Conservation (phyloP, 2,888 invertebrate genomes). For the Prenolepis imparis region DNA sequence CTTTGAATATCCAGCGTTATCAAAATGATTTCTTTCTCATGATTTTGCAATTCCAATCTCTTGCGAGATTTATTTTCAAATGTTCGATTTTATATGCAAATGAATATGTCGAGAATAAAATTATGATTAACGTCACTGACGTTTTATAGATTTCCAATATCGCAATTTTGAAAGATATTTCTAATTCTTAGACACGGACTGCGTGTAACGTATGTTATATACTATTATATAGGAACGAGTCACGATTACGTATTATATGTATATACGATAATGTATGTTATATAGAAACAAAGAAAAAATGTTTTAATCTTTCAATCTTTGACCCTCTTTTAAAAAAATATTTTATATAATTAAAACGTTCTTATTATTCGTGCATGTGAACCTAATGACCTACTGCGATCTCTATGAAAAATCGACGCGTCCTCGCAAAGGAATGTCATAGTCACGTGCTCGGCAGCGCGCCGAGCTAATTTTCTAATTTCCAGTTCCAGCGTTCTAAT, state of each 20-base stretch:
- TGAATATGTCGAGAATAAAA: neutral
- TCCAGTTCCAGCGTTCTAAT: constrained; percentile 76
- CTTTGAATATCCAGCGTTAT: neutral
- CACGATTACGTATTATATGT: neutral
- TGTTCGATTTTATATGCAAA: neutral
- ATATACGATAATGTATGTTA: neutral
- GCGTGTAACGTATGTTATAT: neutral
- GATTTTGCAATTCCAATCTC: neutral
- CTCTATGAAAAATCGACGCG: constrained; percentile 35
- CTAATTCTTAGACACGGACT: neutral
- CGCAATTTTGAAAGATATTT: neutral
- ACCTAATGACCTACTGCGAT: neutral
- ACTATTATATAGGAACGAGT: neutral
- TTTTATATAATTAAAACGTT: neutral
- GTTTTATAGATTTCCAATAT: neutral
- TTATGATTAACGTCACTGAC: neutral
- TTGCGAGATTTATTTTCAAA: neutral
- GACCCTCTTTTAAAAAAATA: neutral
- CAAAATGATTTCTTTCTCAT: constrained; percentile 9
- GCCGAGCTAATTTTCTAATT: constrained; percentile 80
- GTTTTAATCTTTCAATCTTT: neutral
- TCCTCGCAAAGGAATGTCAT: neutral
- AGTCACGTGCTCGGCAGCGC: constrained; percentile 57
- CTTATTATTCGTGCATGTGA: neutral
- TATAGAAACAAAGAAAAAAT: neutral